Conservation (phyloP, 2,797 vertebrate genomes). For the Vultur gryphus region DNA sequence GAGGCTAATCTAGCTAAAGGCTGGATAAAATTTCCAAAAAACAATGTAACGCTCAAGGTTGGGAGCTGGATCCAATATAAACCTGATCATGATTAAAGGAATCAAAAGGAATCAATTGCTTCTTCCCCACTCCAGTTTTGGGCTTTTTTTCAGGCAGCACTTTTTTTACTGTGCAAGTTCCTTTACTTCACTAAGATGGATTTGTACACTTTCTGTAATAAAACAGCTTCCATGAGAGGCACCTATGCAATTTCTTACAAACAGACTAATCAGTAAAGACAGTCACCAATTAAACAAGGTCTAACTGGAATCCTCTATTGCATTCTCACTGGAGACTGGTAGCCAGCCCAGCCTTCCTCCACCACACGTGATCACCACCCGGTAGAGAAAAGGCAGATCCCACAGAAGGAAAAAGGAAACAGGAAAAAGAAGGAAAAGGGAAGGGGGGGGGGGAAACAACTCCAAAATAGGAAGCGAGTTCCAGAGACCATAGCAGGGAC, state of each 20-base stretch:
- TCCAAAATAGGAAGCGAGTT: not conserved
- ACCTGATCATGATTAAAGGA: accelerated
- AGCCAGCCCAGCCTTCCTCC: not conserved
- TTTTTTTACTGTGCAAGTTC: not conserved
- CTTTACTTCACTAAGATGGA: not conserved
- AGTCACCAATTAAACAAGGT: not conserved
- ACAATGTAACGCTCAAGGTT: accelerated
- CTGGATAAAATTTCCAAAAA: not conserved
- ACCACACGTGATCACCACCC: not conserved
- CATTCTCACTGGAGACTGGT: not conserved
- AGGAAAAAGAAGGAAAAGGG: no score
- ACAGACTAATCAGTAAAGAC: not conserved
- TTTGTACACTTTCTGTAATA: not conserved
- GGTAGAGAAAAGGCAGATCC: not conserved
- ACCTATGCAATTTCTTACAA: not conserved
- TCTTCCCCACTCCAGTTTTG: not conserved
- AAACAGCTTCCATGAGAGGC: not conserved
- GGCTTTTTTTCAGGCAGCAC: not conserved
- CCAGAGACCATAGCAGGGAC: not conserved
- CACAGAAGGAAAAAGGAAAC: not conserved
- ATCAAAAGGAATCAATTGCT: not conserved
- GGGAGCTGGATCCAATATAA: not conserved
- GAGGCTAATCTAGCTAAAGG: not conserved
- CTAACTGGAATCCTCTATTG: not conserved
- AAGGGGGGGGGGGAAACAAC: not conserved